These are phyloP conservation scores for Petrosia ficiformis DNA, from an alignment of 37 sponge, comb jelly and placozoan species.

Conservation along the genomic window DNA sequence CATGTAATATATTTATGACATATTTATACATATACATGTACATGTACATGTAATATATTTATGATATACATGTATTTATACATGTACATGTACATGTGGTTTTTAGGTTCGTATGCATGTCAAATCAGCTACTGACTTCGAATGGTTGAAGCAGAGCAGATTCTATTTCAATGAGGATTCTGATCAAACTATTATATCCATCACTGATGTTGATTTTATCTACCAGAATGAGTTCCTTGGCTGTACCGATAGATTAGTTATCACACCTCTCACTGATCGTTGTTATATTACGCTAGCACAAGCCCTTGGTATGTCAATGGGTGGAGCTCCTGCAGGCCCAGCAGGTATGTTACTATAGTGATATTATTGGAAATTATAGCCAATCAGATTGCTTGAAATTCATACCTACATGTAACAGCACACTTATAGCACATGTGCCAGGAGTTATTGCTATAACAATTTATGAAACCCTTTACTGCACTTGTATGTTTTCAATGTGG, in stretches of 20 bases:
- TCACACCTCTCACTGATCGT: conserved; percentile 97
- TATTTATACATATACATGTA: no score
- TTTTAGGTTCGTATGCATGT: conserved; percentile 78
- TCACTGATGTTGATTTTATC: conserved; percentile 94
- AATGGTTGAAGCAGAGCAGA: conserved; percentile 96
- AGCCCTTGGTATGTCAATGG: conserved; percentile 96
- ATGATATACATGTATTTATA: no score
- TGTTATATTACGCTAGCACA: conserved; percentile 99
- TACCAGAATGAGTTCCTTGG: conserved; percentile 98
- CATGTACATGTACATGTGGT: no score
- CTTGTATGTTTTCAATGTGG: no score
- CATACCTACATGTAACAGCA: not conserved
- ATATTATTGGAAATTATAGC: conserved; percentile 4
- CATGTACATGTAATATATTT: no score
- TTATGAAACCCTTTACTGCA: not conserved
- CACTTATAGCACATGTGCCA: not conserved
- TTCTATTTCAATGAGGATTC: conserved; percentile 95
- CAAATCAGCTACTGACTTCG: conserved; percentile 79
- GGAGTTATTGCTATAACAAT: not conserved
- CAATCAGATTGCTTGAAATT: no score
- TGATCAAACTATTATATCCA: conserved; percentile 79
- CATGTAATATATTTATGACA: no score
- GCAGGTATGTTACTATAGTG: conserved; percentile 91
- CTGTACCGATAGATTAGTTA: conserved; percentile 94
- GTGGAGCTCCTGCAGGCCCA: conserved; percentile 99